These are phyloP conservation scores for Drosophila pectinifera DNA, from an alignment of 1,140 invertebrate genomes.

Conservation along the genomic window DNA sequence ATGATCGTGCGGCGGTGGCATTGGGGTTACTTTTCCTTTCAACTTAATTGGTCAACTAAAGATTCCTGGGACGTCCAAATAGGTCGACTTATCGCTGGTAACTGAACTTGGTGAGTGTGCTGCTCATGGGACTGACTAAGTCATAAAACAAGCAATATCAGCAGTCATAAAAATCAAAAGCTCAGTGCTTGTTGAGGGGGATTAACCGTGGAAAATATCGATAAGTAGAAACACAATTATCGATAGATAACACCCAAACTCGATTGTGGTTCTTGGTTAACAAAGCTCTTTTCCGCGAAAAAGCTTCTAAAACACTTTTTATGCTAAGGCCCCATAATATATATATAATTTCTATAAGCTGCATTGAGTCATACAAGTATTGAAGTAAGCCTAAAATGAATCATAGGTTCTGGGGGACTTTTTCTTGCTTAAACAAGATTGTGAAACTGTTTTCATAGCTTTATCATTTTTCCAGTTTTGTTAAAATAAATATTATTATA, in stretches of 20 bases:
- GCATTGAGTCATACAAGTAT: neutral
- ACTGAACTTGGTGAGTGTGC: slow-evolving; percentile 18
- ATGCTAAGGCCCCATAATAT: neutral
- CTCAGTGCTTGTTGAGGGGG: slow-evolving; percentile 9
- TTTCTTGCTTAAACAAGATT: neutral
- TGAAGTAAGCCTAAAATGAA: neutral
- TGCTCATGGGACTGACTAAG: slow-evolving; percentile 1
- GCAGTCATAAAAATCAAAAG: slow-evolving; percentile 34
- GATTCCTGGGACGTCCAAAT: slow-evolving; percentile 26
- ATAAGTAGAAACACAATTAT: neutral
- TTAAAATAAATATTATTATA: neutral
- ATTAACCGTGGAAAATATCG: slow-evolving; percentile 19
- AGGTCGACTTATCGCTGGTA: slow-evolving; percentile 25
- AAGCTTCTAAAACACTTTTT: neutral
- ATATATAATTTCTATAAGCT: neutral
- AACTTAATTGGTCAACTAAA: neutral
- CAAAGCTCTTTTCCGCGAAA: neutral
- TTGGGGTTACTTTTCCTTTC: slow-evolving; percentile 3
- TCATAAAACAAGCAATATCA: slow-evolving; percentile 12
- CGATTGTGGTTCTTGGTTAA: neutral
- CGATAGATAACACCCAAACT: slow-evolving; percentile 7
- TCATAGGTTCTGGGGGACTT: neutral
- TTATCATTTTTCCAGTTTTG: no score
- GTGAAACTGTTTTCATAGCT: neutral
- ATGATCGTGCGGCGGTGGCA: slow-evolving; percentile 69